Base-by-base conservation (phyloP, 2,113 vertebrate species). In the Haliaeetus leucogaster region DNA sequence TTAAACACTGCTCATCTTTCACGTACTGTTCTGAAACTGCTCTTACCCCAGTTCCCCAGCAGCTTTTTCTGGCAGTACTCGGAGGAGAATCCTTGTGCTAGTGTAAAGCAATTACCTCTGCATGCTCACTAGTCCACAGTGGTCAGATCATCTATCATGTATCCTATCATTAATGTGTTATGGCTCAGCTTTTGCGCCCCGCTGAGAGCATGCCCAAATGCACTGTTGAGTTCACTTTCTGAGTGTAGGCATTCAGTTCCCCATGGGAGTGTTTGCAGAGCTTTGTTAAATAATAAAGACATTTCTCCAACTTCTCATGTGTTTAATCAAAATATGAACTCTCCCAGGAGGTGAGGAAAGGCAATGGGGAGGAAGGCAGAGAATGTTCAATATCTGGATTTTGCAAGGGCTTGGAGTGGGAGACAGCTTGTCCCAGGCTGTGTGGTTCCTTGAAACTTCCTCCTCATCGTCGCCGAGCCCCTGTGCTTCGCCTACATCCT, bases 61-160 rank as follows among this genome's bases (percentile, higher is more conserved):
- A 63, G 86, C 80, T 55, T 34, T 80, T 68, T 38, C 21, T 67
- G 85, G 82, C 42, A 68, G 59, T 27, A 30, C 59, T 82, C 2
- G 0, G 73, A 81, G 85, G 86, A 82, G 81, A n/a, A 92, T 67
- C 61, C 83, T 86, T 68, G 74, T 87, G 91, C 89, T 91, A 74
- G 91, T 87, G 80, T 50, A 62, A 85, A 92, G 94, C 91, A 90
- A 19, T 96, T 96, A 80, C 86, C 67, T 96, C 63, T 93, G 92
- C 30, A 6, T 16, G 45, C 29, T 90, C 59, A 9, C 58, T 42
- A 40, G 76, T 79, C 89, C 73, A 11, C 61, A 3, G 73, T 68
- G 90, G 81, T 90, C 92, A 74, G 73, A 71, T 89, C 55, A 61
- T 86, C 89, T 85, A 22, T 93, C 78, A 26, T 0, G 7, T 81